These are phyloP conservation scores for Mesitornis unicolor DNA, from an alignment of 2,113 vertebrate species.

Conservation along the genomic window DNA sequence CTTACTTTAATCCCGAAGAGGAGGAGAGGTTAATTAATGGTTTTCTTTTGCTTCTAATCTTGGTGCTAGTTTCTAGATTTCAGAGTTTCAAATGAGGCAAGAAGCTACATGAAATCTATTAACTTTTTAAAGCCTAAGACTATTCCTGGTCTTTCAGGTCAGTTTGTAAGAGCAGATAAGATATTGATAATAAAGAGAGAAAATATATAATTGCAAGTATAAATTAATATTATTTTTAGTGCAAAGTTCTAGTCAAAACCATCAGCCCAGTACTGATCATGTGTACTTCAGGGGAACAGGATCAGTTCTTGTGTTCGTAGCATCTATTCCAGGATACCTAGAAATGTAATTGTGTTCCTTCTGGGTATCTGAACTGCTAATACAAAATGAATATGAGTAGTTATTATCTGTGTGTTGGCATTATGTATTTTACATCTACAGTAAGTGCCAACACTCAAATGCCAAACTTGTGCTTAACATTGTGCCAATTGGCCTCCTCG, in stretches of 20 bases:
- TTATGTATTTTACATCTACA: neutral
- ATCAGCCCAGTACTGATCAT: neutral
- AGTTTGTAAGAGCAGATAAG: neutral
- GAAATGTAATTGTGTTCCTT: neutral
- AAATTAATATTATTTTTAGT: neutral
- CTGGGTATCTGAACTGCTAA: neutral
- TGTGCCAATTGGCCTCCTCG: constrained; percentile 56
- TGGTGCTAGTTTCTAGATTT: neutral
- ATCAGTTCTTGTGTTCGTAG: neutral
- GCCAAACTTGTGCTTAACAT: constrained; percentile 66
- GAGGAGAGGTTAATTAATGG: neutral
- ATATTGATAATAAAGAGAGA: neutral
- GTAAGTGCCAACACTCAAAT: constrained; percentile 59
- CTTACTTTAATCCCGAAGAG: neutral
- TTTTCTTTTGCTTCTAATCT: neutral
- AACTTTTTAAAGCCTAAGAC: neutral
- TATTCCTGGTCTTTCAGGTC: neutral
- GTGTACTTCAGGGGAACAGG: neutral
- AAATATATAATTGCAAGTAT: neutral
- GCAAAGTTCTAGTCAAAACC: neutral
- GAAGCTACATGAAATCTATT: neutral
- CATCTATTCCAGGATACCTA: neutral
- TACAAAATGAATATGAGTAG: neutral
- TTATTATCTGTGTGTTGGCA: constrained; percentile 18
- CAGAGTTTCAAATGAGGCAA: neutral